Evolutionary conservation across 2,888 invertebrate species (phyloP), one percentile per base, ranked within the genome.

Genomic region (Drosophila suboccidentalis): DNA sequence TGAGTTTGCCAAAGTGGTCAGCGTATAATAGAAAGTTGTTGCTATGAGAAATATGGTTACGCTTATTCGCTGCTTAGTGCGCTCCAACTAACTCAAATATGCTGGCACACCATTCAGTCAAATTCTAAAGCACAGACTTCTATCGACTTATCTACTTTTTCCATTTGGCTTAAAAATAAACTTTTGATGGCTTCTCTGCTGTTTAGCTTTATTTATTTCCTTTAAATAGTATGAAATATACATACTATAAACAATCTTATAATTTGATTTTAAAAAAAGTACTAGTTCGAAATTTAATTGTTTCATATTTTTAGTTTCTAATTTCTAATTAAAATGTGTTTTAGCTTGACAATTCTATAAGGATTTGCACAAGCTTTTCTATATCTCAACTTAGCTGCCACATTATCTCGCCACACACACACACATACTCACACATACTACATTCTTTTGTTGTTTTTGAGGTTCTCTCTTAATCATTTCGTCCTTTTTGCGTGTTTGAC

Each of bases 1-100:
- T 83, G 80, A 83, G 75, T 83, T 78, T 62, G 46, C 64, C 54
- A 60, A 61, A 69, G 57, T 58, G 29, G 43, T 36, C 43, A 41
- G 46, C 41, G 47, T 38, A 50, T 46, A 62, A 58, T 50, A 49
- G 38, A 63, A 50, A 44, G n/a, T 36, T 10, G 50, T 44, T 50
- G 29, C 60, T 22, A 41, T 41, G 41, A 13, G n/a, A 15, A 6
- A 50, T 73, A 32, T 58, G 50, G 32, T 11, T 46, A 59, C 64
- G 60, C 26, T 60, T 67, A 59, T 29, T 47, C n/a, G 39, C 58
- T 57, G 66, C 64, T 73, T 78, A 59, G 59, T 61, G 53, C 58
- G 73, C 80, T 49, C 62, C 57, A 70, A 62, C 57, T 64, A 58
- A 70, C 62, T 75, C 32, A 55, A 71, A 66, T 59, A 49, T 63